phyloP scores from a whole-genome alignment of 2,888 invertebrate species.

The Polydrusus pterygomalis region DNA sequence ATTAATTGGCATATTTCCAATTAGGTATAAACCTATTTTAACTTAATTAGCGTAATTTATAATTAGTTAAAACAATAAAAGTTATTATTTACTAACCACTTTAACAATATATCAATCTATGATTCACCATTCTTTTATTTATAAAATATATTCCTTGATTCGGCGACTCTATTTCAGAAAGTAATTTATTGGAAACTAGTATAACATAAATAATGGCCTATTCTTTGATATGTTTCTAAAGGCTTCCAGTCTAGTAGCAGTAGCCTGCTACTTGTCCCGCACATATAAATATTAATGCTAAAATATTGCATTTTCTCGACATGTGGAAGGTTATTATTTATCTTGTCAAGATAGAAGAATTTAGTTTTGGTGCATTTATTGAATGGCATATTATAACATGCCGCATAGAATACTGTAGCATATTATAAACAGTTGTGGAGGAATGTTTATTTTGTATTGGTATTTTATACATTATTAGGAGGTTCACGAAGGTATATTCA shows the following conservation, averaged over 20 bases:
- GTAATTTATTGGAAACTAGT: conserved; percentile 11
- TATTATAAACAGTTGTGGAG: conserved; percentile 18
- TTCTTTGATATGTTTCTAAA: conserved; percentile 34
- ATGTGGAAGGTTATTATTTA: conserved; percentile 64
- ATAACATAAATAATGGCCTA: conserved; percentile 26
- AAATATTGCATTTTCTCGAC: conserved; percentile 54
- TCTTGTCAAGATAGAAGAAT: conserved; percentile 64
- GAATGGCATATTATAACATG: conserved; percentile 68
- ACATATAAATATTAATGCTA: conserved; percentile 54
- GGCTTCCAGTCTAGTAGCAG: conserved; percentile 7
- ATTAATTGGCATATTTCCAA: too few relatives aligned
- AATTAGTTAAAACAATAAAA: too few relatives aligned
- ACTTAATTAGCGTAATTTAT: too few relatives aligned
- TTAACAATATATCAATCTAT: background rate
- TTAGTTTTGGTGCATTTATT: conserved; percentile 70
- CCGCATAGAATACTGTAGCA: conserved; percentile 59
- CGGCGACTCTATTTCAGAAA: background rate
- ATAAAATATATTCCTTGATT: background rate
- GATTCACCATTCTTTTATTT: background rate
- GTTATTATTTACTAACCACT: too few relatives aligned
- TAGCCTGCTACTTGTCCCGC: conserved; percentile 21
- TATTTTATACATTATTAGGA: conserved; percentile 19
- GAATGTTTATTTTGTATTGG: conserved; percentile 37
- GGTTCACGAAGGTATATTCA: background rate
- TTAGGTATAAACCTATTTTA: too few relatives aligned